A percentile compares a stretch with the other conserved stretches of the same genome.
These are phyloP conservation scores for Cossypha dichroa DNA, from an alignment of 2,797 vertebrate genomes.

Conservation along the genomic window DNA sequence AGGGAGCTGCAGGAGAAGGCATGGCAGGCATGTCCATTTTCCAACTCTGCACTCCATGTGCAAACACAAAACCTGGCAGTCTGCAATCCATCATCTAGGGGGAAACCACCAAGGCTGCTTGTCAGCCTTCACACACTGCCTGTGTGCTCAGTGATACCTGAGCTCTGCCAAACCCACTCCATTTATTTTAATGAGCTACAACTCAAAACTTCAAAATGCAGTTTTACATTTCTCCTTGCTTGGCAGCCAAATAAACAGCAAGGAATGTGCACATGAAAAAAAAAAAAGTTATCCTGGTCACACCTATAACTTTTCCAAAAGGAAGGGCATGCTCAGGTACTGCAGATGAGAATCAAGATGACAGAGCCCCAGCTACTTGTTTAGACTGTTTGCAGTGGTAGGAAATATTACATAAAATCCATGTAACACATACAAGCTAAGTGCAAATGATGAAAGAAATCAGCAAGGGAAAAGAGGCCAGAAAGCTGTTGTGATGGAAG, in stretches of 20 bases:
- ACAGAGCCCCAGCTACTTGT: constrained; percentile 2
- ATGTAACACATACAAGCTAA: constrained; percentile 25
- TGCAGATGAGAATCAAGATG: not conserved
- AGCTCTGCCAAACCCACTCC: not conserved
- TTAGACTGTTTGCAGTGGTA: constrained; percentile 28
- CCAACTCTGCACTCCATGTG: not conserved
- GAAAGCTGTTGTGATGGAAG: constrained; percentile 47
- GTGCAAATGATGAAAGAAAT: constrained; percentile 67
- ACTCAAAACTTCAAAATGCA: not conserved
- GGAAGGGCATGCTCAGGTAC: not conserved
- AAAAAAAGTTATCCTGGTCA: not conserved
- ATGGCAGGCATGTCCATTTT: not conserved
- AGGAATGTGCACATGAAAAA: not conserved
- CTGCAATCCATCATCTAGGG: not conserved
- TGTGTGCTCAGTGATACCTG: not conserved
- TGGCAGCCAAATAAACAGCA: not conserved
- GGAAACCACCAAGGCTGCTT: not conserved
- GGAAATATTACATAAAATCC: constrained; percentile 53
- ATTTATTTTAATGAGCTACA: not conserved
- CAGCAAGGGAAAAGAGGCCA: constrained; percentile 56
- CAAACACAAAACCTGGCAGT: not conserved
- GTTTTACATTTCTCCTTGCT: not conserved
- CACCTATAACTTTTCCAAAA: not conserved
- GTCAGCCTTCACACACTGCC: not conserved
- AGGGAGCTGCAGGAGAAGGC: not conserved